Evolutionary conservation across 2,888 invertebrate species (phyloP).

Genomic region (Dynastes maya): DNA sequence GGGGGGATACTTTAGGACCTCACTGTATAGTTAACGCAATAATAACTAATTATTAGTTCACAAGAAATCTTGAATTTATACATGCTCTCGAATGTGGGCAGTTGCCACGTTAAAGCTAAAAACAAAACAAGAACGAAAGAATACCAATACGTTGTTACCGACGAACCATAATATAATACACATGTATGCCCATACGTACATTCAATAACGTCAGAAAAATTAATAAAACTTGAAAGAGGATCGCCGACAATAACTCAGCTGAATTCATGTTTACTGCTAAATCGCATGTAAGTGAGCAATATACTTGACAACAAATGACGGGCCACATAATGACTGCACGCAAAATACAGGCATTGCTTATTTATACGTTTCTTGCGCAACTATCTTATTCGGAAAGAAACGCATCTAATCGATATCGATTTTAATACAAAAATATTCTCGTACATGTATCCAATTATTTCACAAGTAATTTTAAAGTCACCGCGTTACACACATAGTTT

Average conservation of each 20-base stretch:
- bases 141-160: constrained; percentile 15
- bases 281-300: constrained; percentile 66
- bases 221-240: constrained; percentile 61
- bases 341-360: constrained; percentile 30
- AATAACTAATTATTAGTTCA: background rate
- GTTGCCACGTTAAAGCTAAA: background rate
- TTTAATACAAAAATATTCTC: background rate
- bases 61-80: background rate
- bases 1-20: too few species aligned
- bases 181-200: constrained; percentile 35
- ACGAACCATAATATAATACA: constrained; percentile 34
- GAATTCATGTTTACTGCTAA: constrained; percentile 66
- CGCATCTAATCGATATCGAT: constrained; percentile 29
- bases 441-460: constrained; percentile 34
- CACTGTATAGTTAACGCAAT: too few species aligned
- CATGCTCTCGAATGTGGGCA: background rate
- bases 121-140: background rate
- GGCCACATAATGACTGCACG: constrained; percentile 54
- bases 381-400: constrained; percentile 6
- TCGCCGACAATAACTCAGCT: constrained; percentile 63
- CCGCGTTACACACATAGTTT: constrained; percentile 10
- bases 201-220: constrained; percentile 57
- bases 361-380: constrained; percentile 29
- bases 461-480: constrained; percentile 29
- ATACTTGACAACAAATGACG: constrained; percentile 61